Conservation (phyloP, 2,113 vertebrate genomes). For the Murina feae region DNA sequence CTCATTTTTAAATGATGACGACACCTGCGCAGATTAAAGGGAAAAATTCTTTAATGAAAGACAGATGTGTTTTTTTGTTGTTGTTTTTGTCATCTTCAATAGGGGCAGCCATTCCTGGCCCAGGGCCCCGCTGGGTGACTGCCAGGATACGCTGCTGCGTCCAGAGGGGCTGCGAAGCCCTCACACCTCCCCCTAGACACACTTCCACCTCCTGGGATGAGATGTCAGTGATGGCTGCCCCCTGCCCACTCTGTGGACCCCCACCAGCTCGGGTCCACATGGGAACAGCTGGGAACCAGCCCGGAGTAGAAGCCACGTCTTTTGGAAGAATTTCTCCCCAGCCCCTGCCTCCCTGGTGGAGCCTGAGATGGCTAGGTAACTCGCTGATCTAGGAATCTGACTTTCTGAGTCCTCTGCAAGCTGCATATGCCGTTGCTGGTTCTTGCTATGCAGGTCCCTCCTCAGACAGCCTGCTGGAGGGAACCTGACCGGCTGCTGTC, state of each 20-base stretch:
- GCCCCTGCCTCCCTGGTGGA: not conserved
- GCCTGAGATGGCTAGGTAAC: not conserved
- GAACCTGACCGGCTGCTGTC: not conserved
- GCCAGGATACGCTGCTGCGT: not conserved
- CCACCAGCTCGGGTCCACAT: fast-evolving
- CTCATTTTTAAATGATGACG: not conserved
- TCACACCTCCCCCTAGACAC: not conserved
- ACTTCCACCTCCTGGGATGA: not conserved
- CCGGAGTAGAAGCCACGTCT: not conserved
- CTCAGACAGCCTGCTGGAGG: not conserved
- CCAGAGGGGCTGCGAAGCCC: not conserved
- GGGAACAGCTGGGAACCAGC: not conserved
- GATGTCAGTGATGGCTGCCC: not conserved
- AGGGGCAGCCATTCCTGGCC: not conserved
- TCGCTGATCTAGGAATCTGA: not conserved
- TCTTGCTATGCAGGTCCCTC: not conserved
- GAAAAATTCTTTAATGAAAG: not conserved
- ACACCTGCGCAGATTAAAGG: not conserved
- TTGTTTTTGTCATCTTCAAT: not conserved
- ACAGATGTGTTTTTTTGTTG: not conserved
- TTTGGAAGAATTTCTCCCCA: not conserved
- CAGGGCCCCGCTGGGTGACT: not conserved
- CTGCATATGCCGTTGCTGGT: not conserved
- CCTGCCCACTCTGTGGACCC: not conserved
- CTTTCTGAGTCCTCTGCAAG: not conserved